Conservation (phyloP, 2,888 invertebrate genomes). For the Frankliniella intonsa region DNA sequence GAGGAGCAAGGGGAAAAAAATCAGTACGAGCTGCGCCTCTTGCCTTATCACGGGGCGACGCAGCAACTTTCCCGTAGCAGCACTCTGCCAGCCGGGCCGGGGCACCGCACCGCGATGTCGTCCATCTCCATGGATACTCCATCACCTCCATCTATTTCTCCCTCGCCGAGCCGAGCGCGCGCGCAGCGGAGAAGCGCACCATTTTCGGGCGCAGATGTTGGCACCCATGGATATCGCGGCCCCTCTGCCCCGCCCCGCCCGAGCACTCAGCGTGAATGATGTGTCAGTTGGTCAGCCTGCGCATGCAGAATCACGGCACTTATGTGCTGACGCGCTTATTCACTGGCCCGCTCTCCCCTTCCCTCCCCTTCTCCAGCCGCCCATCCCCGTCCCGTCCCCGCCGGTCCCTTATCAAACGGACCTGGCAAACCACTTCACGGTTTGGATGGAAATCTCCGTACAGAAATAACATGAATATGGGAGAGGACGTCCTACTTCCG, state of each 20-base stretch:
- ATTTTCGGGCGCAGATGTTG: constrained; percentile 17
- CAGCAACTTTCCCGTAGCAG: too few species aligned
- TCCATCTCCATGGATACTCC: constrained; percentile 5
- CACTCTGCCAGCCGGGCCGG: background rate
- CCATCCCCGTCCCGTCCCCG: background rate
- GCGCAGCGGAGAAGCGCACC: background rate
- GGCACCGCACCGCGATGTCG: background rate
- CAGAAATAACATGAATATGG: too few species aligned
- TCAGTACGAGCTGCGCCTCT: background rate
- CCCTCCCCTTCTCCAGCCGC: background rate
- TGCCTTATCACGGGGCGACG: background rate
- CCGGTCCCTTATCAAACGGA: too few species aligned
- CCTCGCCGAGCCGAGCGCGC: background rate
- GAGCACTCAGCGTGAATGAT: background rate
- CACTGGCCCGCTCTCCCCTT: background rate
- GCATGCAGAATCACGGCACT: constrained; percentile 7
- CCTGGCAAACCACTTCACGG: too few species aligned
- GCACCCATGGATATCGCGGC: constrained; percentile 15
- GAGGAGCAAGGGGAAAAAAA: background rate
- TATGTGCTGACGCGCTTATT: background rate
- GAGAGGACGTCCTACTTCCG: too few species aligned
- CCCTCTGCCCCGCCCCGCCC: background rate
- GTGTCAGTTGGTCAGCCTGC: constrained; percentile 6
- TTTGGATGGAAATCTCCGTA: too few species aligned
- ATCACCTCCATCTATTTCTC: background rate